These are phyloP conservation scores for Beris morrisii DNA, from an alignment of 2,888 invertebrate genomes.

Conservation along the genomic window DNA sequence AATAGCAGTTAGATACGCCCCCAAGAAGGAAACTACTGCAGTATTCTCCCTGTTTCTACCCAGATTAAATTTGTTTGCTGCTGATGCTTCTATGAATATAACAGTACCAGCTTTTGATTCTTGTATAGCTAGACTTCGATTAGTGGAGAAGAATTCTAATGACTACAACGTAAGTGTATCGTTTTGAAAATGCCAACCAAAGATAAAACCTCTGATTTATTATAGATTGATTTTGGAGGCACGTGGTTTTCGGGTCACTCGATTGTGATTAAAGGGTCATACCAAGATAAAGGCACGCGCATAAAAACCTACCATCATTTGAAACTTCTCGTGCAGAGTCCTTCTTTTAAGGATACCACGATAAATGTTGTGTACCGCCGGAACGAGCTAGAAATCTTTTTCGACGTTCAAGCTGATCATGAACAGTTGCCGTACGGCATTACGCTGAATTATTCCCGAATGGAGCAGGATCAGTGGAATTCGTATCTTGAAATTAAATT, in stretches of 20 bases:
- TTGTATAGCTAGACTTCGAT: conserved; percentile 64
- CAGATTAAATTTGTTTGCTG: conserved; percentile 64
- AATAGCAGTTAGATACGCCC: conserved; percentile 61
- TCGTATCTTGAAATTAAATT: conserved; percentile 69
- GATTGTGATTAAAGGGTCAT: conserved; percentile 69
- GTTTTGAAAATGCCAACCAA: neutral
- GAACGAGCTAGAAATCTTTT: conserved; percentile 68
- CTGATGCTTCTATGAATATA: conserved; percentile 72
- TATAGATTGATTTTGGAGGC: conserved; percentile 70
- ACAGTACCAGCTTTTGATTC: conserved; percentile 75
- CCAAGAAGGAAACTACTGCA: conserved; percentile 63
- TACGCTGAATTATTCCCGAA: conserved; percentile 64
- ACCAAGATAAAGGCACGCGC: conserved; percentile 72
- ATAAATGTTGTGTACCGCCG: conserved; percentile 68
- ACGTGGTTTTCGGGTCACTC: conserved; percentile 76
- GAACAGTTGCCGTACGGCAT: conserved; percentile 69
- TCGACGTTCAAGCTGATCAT: conserved; percentile 66
- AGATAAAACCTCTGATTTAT: neutral
- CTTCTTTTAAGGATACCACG: conserved; percentile 71
- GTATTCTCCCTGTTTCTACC: conserved; percentile 66
- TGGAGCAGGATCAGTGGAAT: conserved; percentile 64
- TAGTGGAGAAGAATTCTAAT: conserved; percentile 67
- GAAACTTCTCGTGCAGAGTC: conserved; percentile 71
- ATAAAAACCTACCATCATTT: conserved; percentile 66
- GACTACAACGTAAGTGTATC: conserved; percentile 67